Evolutionary conservation across 2,888 invertebrate genomes (phyloP).

Genomic region (Pseudoips prasinana): DNA sequence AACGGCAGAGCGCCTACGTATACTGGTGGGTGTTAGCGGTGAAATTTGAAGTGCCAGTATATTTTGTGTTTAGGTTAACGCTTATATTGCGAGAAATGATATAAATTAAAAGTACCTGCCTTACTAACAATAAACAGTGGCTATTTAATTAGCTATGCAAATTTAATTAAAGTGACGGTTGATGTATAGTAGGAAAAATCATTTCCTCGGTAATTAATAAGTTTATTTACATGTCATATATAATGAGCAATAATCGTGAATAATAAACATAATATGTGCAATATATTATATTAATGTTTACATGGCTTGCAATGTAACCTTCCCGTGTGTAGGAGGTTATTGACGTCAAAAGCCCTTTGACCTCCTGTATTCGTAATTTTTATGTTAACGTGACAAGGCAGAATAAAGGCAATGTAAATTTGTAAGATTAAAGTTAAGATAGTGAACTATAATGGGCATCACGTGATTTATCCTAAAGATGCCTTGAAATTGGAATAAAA

Average conservation of each 20-base stretch:
- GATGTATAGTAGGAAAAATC: constrained; percentile 11
- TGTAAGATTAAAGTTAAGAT: constrained; percentile 6
- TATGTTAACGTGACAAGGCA: constrained; percentile 15
- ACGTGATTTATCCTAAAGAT: no score
- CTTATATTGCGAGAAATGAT: no score
- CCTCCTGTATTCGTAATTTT: constrained; percentile 9
- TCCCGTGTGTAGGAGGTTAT: constrained; percentile 6
- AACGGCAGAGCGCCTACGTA: no score
- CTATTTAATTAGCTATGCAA: no score
- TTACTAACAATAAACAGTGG: no score
- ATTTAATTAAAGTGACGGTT: constrained; percentile 8
- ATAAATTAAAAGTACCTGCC: no score
- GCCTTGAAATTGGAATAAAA: no score
- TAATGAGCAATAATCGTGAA: constrained; percentile 8
- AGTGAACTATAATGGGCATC: constrained; percentile 7
- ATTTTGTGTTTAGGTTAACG: no score
- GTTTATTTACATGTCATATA: constrained; percentile 1
- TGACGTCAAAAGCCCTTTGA: constrained; percentile 21
- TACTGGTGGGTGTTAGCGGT: no score
- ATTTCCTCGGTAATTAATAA: constrained; percentile 16
- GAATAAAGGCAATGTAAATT: constrained; percentile 5
- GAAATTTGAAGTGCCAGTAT: no score
- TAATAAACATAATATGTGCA: constrained; percentile 4
- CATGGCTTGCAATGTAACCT: constrained; percentile 12
- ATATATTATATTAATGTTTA: constrained; percentile 12